Base-by-base conservation (phyloP, 2,113 vertebrate species). In the Ploceus nigricollis region DNA sequence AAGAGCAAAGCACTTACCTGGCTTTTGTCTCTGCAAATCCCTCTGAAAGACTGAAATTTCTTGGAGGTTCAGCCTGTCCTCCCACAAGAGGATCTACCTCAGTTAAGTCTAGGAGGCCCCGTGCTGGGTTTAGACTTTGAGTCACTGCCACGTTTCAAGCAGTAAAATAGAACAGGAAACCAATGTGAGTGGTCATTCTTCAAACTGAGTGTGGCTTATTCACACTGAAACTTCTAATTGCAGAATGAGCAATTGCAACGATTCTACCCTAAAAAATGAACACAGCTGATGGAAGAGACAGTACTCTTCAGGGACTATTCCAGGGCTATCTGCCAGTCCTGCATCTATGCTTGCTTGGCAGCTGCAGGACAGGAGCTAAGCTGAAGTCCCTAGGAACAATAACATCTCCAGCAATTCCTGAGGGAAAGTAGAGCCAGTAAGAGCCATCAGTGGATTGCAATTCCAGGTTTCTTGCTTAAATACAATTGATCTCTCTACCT, bases 1-100 rank as follows among this genome's bases (percentile, higher is more conserved):
- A 95, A 79, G 54, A 91, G 50, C n/a, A 79, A 84, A 87, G 28
- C 53, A 45, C 73, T 84, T 96, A 82, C 83, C 81, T 58, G 61
- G 14, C 18, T 87, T 76, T 85, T 82, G n/a, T 61, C 53, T 87
- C 61, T 60, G 60, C 56, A 83, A 89, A 83, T 81, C 23, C 47
- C 28, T 37, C 63, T 37, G 42, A 65, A 93, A 82, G 71, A 25
- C 58, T 45, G 8, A n/a, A 54, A 63, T 27, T 47, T 64, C 51
- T 78, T 50, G 54, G 33, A 73, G 35, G 7, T 57, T 83, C 5
- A 11, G 40, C 21, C 48, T 65, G 63, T 57, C 66, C 80, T 75
- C 40, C 51, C 30, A 65, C 14, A 16, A 15, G 64, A 69, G 48
- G 48, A 69, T 81, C 79, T 90, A 65, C 90, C 69, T 80, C 68